Percentiles rank a stretch among this genome's conserved stretches.
These are phyloP conservation scores for Nomada flava DNA, from an alignment of 2,888 invertebrate genomes.

Conservation along the genomic window DNA sequence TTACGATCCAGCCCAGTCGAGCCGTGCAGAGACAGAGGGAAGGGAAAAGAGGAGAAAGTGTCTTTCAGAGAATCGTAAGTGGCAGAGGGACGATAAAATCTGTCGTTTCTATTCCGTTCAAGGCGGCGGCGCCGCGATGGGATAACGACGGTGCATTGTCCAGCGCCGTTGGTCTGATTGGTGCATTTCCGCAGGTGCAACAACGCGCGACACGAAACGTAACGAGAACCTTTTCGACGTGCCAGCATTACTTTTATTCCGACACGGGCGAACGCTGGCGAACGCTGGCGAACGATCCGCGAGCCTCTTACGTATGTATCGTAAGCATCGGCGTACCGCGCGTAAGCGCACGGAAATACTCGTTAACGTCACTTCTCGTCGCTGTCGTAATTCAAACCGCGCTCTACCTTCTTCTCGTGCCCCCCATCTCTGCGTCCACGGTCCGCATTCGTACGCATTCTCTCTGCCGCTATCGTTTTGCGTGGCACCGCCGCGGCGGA, in stretches of 20 bases:
- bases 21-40: neutral
- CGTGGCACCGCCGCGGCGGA: conserved; percentile 27
- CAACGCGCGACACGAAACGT: conserved; percentile 53
- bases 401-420: conserved; percentile 33
- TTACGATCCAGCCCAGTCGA: neutral
- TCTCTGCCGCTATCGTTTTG: conserved; percentile 43
- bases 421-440: conserved; percentile 31
- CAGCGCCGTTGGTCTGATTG: conserved; percentile 54
- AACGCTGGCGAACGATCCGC: conserved; percentile 42
- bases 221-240: conserved; percentile 65
- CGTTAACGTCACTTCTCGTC: conserved; percentile 75
- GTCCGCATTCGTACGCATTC: conserved; percentile 39
- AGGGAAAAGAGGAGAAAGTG: conserved; percentile 27
- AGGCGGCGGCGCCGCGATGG: conserved; percentile 48
- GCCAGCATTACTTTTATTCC: conserved; percentile 56
- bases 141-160: conserved; percentile 66
- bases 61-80: conserved; percentile 53
- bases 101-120: conserved; percentile 62
- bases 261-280: conserved; percentile 6
- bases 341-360: conserved; percentile 69
- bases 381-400: conserved; percentile 72
- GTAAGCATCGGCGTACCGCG: conserved; percentile 60
- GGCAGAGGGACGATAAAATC: conserved; percentile 62
- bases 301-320: conserved; percentile 67
- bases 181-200: conserved; percentile 67